A percentile compares a stretch with the other conserved stretches of the same genome.
Evolutionary conservation across 2,888 invertebrate genomes (phyloP).

Genomic region (Chesias legatella): DNA sequence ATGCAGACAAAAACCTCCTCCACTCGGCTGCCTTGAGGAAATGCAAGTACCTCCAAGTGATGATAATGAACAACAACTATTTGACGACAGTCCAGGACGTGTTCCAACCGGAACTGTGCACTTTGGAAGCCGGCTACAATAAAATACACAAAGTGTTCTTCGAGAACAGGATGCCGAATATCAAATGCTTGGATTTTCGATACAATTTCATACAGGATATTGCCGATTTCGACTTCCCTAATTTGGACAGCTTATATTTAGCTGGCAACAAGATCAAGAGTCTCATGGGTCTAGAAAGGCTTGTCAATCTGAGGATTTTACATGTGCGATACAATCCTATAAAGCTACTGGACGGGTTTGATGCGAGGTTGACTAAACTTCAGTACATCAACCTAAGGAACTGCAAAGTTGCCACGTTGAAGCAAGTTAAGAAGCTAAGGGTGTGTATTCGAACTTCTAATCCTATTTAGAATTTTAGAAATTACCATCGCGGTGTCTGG

Average conservation of each 20-base stretch:
- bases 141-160: constrained; percentile 55
- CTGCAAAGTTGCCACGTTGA: constrained; percentile 73
- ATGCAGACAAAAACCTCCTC: constrained; percentile 78
- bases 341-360: constrained; percentile 75
- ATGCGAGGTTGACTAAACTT: constrained; percentile 57
- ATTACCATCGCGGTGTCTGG: too few species aligned
- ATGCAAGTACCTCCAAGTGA: constrained; percentile 81
- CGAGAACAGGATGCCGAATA: constrained; percentile 45
- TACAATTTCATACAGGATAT: constrained; percentile 73
- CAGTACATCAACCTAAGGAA: constrained; percentile 79
- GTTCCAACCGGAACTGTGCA: constrained; percentile 75
- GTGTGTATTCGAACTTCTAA: constrained; percentile 47
- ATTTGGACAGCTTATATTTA: constrained; percentile 86
- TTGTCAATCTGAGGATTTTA: constrained; percentile 83
- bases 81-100: constrained; percentile 74
- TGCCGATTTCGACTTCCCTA: constrained; percentile 64
- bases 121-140: constrained; percentile 79
- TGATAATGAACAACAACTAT: constrained; percentile 77
- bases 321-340: constrained; percentile 87
- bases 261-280: constrained; percentile 85
- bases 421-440: constrained; percentile 77
- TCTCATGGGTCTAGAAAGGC: constrained; percentile 81
- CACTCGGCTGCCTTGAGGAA: constrained; percentile 67
- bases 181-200: constrained; percentile 79
- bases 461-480: too few species aligned